phyloP scores from a whole-genome alignment of 1,140 invertebrate species.

The Drosophila nigromelanica region DNA sequence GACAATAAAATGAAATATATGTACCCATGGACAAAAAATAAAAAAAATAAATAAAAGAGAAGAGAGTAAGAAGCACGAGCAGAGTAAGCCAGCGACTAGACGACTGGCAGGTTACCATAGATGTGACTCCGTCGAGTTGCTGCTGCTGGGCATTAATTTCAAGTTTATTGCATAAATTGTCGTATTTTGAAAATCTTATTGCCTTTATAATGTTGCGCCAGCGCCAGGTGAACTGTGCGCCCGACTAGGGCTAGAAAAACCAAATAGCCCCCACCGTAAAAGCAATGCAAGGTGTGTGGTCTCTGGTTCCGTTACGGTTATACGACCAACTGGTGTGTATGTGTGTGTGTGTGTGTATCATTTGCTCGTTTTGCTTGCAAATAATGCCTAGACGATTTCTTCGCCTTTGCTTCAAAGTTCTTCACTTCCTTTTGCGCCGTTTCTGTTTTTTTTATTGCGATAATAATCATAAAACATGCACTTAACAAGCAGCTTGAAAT shows the following conservation, averaged over 20 bases:
- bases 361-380: slow-evolving; percentile 58
- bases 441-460: slow-evolving; percentile 74
- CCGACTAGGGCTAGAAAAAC: not conserved
- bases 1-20: slow-evolving; percentile 32
- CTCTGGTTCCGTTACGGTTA: slow-evolving; percentile 21
- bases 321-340: not conserved
- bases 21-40: not conserved
- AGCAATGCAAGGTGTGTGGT: slow-evolving; percentile 9
- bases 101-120: not conserved
- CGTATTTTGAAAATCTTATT: slow-evolving; percentile 83
- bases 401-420: not conserved
- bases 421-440: slow-evolving; percentile 21
- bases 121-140: slow-evolving; percentile 11
- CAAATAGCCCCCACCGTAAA: slow-evolving; percentile 26
- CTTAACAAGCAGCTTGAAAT: slow-evolving; percentile 82
- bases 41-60: slow-evolving; percentile 18
- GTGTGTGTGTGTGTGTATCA: slow-evolving; percentile 29
- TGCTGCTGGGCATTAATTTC: slow-evolving; percentile 70
- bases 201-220: slow-evolving; percentile 75
- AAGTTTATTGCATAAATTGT: slow-evolving; percentile 83
- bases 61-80: not conserved
- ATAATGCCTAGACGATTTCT: slow-evolving; percentile 22
- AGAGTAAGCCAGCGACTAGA: slow-evolving; percentile 35
- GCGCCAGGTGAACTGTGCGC: slow-evolving; percentile 5
- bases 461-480: slow-evolving; percentile 83